Base-by-base conservation (phyloP, 2,888 invertebrate genomes). In the Luffia ferchaultella region DNA sequence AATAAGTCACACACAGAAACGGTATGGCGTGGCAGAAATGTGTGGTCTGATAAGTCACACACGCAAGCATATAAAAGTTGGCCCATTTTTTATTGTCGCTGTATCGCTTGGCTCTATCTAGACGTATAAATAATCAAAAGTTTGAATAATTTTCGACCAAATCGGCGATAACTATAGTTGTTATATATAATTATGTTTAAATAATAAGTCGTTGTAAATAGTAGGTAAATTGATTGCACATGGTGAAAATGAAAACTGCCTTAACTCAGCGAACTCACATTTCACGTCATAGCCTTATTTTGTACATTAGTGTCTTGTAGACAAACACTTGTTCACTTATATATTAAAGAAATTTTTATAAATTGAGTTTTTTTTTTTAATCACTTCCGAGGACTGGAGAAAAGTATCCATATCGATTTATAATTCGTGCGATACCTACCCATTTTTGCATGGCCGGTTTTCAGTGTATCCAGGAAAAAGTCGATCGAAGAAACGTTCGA, bases 241-340 rank as follows among this genome's bases (percentile, higher is more conserved):
- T 68, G 73, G 73, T 78, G 30, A 30, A 76, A 70, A 68, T 67
- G 68, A 73, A 62, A 74, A 79, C 77, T 80, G 78, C 80, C 80
- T 80, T 82, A 80, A 57, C 51, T 74, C 73, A 73, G 74, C 69
- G 68, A 74, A 70, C 69, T 76, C 78, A 79, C 79, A 65, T 76
- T 67, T 75, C 80, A 82, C 82, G 64, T 67, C 65, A 73, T 72
- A 79, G 82, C 82, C 82, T 82, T 82, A 82, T 82, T 82, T 80
- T 80, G 63, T 78, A 82, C 78, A 69, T 67, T 30, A 30, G 30
- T 30, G 30, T 30, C 30, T 30, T 51, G 57, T 62, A 53, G 56
- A 60, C 63, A 58, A 58, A 53, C 59, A 62, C 61, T 62, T 60
- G 63, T 63, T 58, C 70, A 73, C 68, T 60, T 63, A 60, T n/a